Evolutionary conservation across 2,797 vertebrate species (phyloP).

Genomic region (Scomberomorus guttatus): DNA sequence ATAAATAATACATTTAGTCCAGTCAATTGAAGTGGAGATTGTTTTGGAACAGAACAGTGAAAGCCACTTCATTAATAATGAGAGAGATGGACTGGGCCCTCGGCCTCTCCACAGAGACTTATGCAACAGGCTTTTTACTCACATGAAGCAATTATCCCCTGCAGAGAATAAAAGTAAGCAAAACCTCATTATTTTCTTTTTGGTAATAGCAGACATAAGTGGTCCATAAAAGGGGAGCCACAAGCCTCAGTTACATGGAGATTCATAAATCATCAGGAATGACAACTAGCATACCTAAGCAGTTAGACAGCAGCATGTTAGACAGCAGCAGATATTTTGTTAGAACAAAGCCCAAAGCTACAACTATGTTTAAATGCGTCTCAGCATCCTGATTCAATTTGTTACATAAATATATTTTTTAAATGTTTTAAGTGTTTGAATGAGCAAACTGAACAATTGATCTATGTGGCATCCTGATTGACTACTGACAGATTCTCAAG

Average conservation of each 20-base stretch:
- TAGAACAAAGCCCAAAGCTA: neutral
- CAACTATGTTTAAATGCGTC: neutral
- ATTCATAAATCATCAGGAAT: conserved; percentile 9
- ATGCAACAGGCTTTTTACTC: conserved; percentile 47
- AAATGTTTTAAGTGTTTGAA: too few species aligned
- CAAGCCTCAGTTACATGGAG: neutral
- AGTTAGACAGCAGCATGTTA: conserved; percentile 2
- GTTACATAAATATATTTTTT: neutral
- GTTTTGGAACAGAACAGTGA: conserved; percentile 30
- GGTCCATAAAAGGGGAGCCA: neutral
- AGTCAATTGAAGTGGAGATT: conserved; percentile 36
- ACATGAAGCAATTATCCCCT: conserved; percentile 31
- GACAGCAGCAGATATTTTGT: neutral
- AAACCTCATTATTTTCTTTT: conserved; percentile 45
- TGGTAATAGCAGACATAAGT: conserved; percentile 20
- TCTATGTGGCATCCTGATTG: neutral
- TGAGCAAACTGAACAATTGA: too few species aligned
- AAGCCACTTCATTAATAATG: conserved; percentile 62
- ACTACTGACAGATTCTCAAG: conserved; percentile 27
- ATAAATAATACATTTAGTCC: conserved; percentile 30
- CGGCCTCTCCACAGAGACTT: conserved; percentile 37
- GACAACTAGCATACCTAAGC: neutral
- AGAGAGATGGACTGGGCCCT: conserved; percentile 26
- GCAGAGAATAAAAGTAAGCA: conserved; percentile 38
- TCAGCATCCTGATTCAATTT: neutral